These are phyloP conservation scores for Scylla paramamosain DNA, from an alignment of 1,140 invertebrate species.

Conservation along the genomic window DNA sequence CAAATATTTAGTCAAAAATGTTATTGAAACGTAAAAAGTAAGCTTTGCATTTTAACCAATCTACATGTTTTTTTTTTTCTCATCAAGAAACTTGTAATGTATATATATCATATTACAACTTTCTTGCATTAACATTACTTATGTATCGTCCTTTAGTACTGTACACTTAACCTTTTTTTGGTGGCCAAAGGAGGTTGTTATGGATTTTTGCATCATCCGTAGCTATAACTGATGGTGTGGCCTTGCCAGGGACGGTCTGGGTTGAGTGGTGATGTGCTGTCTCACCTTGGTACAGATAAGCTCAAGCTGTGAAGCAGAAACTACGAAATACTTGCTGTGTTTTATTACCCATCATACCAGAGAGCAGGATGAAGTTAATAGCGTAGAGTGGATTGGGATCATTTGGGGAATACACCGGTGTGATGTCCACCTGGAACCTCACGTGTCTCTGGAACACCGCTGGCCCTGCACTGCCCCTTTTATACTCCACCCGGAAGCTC, in stretches of 20 bases:
- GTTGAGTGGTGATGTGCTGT: constrained; percentile 27
- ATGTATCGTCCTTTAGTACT: constrained; percentile 7
- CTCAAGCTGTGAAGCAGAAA: constrained; percentile 76
- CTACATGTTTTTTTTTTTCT: not conserved
- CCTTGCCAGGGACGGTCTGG: constrained; percentile 33
- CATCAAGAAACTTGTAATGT: too few relatives aligned
- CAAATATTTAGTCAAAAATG: not conserved
- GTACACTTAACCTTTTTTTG: constrained; percentile 9
- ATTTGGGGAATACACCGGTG: constrained; percentile 83
- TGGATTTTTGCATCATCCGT: not conserved
- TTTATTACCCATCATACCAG: constrained; percentile 84
- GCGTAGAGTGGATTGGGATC: constrained; percentile 92
- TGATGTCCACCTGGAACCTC: constrained; percentile 87
- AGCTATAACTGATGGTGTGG: not conserved
- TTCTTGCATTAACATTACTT: not conserved
- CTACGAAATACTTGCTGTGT: constrained; percentile 59
- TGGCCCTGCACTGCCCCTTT: constrained; percentile 93
- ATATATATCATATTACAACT: not conserved
- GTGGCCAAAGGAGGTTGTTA: constrained; percentile 10
- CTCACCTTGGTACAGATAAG: constrained; percentile 54
- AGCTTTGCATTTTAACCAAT: not conserved
- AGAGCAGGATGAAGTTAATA: constrained; percentile 96
- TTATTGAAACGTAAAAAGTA: not conserved
- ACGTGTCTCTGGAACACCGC: constrained; percentile 98
- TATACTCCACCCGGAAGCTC: constrained; percentile 98